Percentiles rank a stretch among this genome's conserved stretches.
These are phyloP conservation scores for Bugula neritina DNA, from an alignment of 2,888 invertebrate genomes.

Conservation along the genomic window DNA sequence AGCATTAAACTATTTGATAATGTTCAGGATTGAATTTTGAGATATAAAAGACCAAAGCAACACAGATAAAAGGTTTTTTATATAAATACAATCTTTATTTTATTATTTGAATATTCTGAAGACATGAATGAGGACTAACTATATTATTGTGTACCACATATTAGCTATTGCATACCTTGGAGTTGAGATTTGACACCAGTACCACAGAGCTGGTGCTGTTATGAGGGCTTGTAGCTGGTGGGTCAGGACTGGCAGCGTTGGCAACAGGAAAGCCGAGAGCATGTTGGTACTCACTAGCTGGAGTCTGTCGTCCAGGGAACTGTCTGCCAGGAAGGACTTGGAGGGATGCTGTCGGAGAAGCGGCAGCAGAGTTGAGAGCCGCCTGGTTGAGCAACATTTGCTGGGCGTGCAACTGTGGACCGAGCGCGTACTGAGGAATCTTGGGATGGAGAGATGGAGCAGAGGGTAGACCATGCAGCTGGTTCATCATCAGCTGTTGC, in stretches of 20 bases:
- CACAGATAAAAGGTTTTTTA: too few relatives aligned
- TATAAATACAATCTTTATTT: too few relatives aligned
- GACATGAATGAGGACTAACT: too few relatives aligned
- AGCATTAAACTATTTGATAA: too few relatives aligned
- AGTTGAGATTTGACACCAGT: constrained; percentile 91
- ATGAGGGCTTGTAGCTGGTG: not conserved
- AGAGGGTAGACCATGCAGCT: not conserved
- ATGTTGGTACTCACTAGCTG: not conserved
- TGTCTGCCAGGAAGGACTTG: not conserved
- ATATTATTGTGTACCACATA: too few relatives aligned
- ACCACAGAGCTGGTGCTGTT: constrained; percentile 61
- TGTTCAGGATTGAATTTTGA: too few relatives aligned
- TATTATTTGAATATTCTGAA: too few relatives aligned
- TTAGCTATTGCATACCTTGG: constrained; percentile 96
- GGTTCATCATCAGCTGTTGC: constrained; percentile 1
- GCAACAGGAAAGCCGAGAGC: not conserved
- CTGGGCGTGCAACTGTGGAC: not conserved
- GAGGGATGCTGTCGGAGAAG: not conserved
- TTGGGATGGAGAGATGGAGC: not conserved
- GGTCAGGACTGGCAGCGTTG: not conserved
- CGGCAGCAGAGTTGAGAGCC: not conserved
- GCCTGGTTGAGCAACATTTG: not conserved
- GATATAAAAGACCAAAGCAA: too few relatives aligned
- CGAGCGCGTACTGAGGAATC: not conserved
- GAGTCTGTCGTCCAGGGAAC: not conserved